Conservation (phyloP, 2,888 invertebrate genomes). For the Leptinotarsa haldemani region DNA sequence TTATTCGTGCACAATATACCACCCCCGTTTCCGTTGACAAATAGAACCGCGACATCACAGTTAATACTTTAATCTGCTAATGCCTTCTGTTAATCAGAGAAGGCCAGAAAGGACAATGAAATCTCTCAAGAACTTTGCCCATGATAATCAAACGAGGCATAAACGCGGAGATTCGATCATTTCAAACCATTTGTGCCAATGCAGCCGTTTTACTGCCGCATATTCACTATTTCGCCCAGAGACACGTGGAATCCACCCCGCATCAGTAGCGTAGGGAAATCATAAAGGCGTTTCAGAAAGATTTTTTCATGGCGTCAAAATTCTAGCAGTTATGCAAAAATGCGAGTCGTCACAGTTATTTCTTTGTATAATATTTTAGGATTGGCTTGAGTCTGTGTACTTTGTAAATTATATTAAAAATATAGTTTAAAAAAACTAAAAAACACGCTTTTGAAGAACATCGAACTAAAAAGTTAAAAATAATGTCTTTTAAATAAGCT, state of each 20-base stretch:
- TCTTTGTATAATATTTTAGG: no score
- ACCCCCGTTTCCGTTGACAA: conserved; percentile 28
- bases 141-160: conserved; percentile 62
- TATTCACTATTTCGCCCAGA: conserved; percentile 37
- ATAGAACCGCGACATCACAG: conserved; percentile 39
- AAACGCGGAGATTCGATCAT: conserved; percentile 63
- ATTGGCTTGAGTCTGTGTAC: no score
- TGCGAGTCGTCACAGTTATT: no score
- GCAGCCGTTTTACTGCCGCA: conserved; percentile 58
- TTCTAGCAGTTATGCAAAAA: no score
- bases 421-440: no score
- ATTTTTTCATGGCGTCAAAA: no score
- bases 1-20: neutral
- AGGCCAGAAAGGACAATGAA: conserved; percentile 50
- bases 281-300: neutral
- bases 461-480: no score
- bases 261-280: conserved; percentile 8
- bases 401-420: no score
- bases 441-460: no score
- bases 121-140: conserved; percentile 47
- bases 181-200: conserved; percentile 62
- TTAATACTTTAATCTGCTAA: conserved; percentile 52
- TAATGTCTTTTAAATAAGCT: no score
- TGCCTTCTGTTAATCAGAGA: conserved; percentile 43
- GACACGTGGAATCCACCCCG: conserved; percentile 18